These are phyloP conservation scores for Micrasema longulum DNA, from an alignment of 1,140 invertebrate genomes.

Conservation along the genomic window DNA sequence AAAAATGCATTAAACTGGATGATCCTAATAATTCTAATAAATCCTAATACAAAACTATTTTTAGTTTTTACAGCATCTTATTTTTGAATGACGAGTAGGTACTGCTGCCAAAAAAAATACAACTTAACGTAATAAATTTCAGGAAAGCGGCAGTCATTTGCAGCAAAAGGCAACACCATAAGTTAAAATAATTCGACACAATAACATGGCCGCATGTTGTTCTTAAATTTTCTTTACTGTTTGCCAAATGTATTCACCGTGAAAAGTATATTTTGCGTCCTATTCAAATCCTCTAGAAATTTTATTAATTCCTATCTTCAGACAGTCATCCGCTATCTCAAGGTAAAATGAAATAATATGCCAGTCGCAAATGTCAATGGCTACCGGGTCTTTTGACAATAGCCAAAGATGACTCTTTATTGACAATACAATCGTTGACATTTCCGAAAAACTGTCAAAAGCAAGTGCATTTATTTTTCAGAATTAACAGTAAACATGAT, in stretches of 20 bases:
- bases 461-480: background rate
- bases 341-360: conserved; percentile 20
- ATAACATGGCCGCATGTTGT: conserved; percentile 52
- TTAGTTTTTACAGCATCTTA: too few species aligned
- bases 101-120: too few species aligned
- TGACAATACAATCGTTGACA: conserved; percentile 17
- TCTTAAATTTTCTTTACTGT: conserved; percentile 51
- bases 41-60: too few species aligned
- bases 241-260: conserved; percentile 39
- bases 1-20: too few species aligned
- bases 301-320: background rate
- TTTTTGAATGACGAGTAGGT: too few species aligned
- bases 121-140: too few species aligned
- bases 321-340: background rate
- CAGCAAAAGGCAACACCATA: conserved; percentile 13
- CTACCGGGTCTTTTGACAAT: conserved; percentile 39
- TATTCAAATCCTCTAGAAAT: background rate
- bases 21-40: too few species aligned
- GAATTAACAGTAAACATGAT: conserved; percentile 37
- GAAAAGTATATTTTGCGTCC: background rate
- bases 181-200: conserved; percentile 44
- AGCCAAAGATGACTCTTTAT: conserved; percentile 12
- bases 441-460: background rate
- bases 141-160: too few species aligned
- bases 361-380: conserved; percentile 42